Evolutionary conservation across 2,888 invertebrate species (phyloP).

Genomic region (Diarsia rubi): DNA sequence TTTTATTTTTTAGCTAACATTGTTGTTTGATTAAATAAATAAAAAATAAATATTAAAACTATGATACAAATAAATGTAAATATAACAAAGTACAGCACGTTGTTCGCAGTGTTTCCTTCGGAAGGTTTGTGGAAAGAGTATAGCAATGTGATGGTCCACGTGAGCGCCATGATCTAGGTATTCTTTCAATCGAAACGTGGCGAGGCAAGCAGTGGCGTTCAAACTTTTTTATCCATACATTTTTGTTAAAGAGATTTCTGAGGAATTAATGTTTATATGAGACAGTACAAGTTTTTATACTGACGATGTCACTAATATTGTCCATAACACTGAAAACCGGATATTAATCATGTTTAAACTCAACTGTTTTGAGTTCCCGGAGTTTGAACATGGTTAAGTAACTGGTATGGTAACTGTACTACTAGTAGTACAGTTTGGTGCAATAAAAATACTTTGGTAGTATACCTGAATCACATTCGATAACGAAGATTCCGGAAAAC

Average conservation of each 20-base stretch:
- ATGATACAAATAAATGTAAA: not conserved
- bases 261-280: not conserved
- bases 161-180: conserved; percentile 62
- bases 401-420: too few relatives aligned
- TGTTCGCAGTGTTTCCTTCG: not conserved
- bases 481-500: not conserved
- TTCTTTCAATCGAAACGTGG: conserved; percentile 69
- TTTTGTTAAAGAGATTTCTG: not conserved
- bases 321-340: too few relatives aligned
- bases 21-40: too few relatives aligned
- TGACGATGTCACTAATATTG: too few relatives aligned
- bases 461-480: not conserved
- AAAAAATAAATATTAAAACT: not conserved
- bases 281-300: not conserved
- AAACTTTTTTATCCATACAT: conserved; percentile 52
- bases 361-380: too few relatives aligned
- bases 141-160: conserved; percentile 71
- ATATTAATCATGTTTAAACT: too few relatives aligned
- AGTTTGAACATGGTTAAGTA: too few relatives aligned
- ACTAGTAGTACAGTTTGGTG: not conserved
- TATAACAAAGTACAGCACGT: conserved; percentile 5
- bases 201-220: conserved; percentile 49
- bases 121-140: not conserved
- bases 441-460: too few relatives aligned
- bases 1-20: too few relatives aligned